A percentile compares a stretch with the other conserved stretches of the same genome.
phyloP scores from a whole-genome alignment of 2,113 vertebrate genomes.

The Machaerirhynchus nigripectus region DNA sequence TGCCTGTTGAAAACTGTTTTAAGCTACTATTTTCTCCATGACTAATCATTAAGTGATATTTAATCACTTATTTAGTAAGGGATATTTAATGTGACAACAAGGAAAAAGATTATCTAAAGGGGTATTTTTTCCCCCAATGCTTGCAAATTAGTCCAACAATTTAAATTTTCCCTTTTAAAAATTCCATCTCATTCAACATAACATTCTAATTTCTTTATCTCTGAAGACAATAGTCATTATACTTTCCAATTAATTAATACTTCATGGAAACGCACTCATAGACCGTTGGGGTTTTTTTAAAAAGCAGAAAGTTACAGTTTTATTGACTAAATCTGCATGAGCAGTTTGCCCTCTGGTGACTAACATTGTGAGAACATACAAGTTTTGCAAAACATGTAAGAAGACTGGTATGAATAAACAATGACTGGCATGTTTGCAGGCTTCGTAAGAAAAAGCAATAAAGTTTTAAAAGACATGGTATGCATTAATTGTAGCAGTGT shows the following conservation, averaged over 20 bases:
- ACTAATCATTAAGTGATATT: background rate
- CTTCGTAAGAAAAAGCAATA: background rate
- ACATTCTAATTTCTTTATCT: background rate
- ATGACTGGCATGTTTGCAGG: background rate
- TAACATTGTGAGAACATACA: background rate
- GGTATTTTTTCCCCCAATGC: background rate
- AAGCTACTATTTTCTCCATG: background rate
- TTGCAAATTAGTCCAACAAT: background rate
- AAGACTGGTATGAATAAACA: background rate
- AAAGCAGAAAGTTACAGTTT: background rate
- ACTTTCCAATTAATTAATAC: background rate
- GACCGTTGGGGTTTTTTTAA: background rate
- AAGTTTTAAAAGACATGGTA: background rate
- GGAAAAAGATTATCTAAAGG: background rate
- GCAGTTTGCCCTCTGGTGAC: constrained; percentile 55
- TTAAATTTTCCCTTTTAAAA: background rate
- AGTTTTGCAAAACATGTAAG: background rate
- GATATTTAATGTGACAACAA: background rate
- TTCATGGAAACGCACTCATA: background rate
- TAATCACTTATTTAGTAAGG: background rate
- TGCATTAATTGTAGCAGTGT: background rate
- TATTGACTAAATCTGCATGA: constrained; percentile 1
- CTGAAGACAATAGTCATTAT: background rate
- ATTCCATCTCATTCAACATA: background rate
- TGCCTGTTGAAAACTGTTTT: background rate